Evolutionary conservation across 2,797 vertebrate genomes (phyloP), one percentile per base, ranked within the genome.

Genomic region (Staurois parvus): DNA sequence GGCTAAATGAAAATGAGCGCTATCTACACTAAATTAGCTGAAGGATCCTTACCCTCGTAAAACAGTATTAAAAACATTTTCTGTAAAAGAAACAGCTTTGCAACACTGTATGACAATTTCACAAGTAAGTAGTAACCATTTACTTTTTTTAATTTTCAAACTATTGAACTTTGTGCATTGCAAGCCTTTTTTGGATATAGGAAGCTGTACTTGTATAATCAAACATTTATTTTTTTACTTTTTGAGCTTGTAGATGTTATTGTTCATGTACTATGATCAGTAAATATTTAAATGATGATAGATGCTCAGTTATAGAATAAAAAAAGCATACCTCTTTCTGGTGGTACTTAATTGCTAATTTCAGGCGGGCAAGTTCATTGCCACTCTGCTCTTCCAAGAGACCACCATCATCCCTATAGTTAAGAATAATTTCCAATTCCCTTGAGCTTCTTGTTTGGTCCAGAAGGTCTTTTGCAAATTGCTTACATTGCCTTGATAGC

Each of bases 371-470:
- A 70, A 99, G 95, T 87, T 99, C 98, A 56, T 96, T 97, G 72
- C 89, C 91, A 87, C 89, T 95, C 89, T 98, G 96, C 66, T 97
- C 97, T 91, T 97, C 93, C 88, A 99, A 92, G 62, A 97, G 94
- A 86, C 96, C 95, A 84, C 95, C 93, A 91, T 98, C 94, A 74
- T 99, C 98, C 26, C 96, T 94, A 89, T 97, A 98, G 93, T 99
- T 99, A 52, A 99, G 97, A 90, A 99, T 97, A 90, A 96, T 97
- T 92, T 99, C 95, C 90, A 99, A 91, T 90, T 99, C 98, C 82
- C 94, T 96, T 24, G 98, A 99, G 90, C 97, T 99, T 62, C 98
- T 92, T 7, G 98, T 99, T 93, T 99, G 98, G 92, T 99, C 98
- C 92, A 99, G 90, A 2, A 99, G 96, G 89, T 99, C 96, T 91